These are phyloP conservation scores for Leptosomus discolor DNA, from an alignment of 2,113 vertebrate species.

Conservation along the genomic window DNA sequence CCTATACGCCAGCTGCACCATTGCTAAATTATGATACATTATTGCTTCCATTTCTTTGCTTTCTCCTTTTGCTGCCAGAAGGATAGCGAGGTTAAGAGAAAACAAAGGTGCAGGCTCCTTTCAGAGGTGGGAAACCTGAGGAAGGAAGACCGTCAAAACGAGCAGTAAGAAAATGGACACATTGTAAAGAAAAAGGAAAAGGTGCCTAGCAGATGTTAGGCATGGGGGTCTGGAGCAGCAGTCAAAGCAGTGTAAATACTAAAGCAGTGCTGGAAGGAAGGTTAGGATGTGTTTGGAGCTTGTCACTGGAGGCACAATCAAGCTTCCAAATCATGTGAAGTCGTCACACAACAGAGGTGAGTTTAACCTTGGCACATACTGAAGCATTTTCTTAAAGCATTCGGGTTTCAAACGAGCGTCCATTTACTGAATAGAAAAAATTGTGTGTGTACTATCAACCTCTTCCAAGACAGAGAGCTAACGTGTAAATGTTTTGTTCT, in stretches of 20 bases:
- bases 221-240: not conserved
- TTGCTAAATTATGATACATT: constrained; percentile 16
- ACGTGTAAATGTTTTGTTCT: not conserved
- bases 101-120: not conserved
- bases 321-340: not conserved
- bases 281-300: not conserved
- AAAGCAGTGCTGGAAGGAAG: not conserved
- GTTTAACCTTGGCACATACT: not conserved
- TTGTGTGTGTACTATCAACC: not conserved
- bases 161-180: not conserved
- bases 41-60: not conserved
- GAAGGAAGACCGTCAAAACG: not conserved
- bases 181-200: not conserved
- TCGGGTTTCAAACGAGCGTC: not conserved
- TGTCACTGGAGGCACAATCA: not conserved
- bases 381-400: not conserved
- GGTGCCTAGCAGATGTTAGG: not conserved
- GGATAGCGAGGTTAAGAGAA: not conserved
- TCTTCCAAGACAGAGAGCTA: not conserved
- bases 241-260: not conserved
- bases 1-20: not conserved
- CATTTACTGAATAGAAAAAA: not conserved
- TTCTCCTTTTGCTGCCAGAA: not conserved
- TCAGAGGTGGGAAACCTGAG: not conserved
- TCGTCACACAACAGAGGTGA: not conserved